Evolutionary conservation across 2,113 vertebrate genomes (phyloP), one percentile per base, ranked within the genome.

Genomic region (Phrynosoma blainvillii): DNA sequence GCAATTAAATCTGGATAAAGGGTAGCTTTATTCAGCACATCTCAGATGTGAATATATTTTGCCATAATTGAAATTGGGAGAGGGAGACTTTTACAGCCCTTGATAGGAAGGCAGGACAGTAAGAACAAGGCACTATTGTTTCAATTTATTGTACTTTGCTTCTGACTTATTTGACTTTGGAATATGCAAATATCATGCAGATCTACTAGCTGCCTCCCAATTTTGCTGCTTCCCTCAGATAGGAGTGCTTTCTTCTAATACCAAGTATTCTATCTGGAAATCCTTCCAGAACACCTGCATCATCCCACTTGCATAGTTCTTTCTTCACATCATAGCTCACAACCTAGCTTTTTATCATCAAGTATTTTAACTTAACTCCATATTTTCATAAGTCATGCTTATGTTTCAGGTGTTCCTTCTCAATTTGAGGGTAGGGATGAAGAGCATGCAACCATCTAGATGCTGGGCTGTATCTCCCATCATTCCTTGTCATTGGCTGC

Each of bases 11-110:
- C 52, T 27, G 92, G 92, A 82, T 94, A 91, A 92, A 92, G 91
- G 84, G 77, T 86, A 89, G 89, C 91, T 92, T 88, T 27, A 0
- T 4, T 56, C 0, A 8, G 82, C 0, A 25, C 89, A 74, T 9
- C 92, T 86, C 89, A 82, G 91, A 86, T 93, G 90, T 77, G 82
- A 30, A 88, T 90, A 89, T 92, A 91, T 92, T 87, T 85, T 54
- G 3, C 10, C 84, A 42, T 94, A 92, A 95, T 90, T 94, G 92
- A 93, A 96, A 95, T 52, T 86, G 90, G 78, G 94, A 77, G 85
- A 94, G 74, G 79, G 77, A 80, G 52, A 94, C 91, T 95, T 85
- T 93, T 93, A 93, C 93, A 92, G 89, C 54, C 62, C 87, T 13
- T 88, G 85, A 91, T 90, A 85, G 91, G 70, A 84, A 90, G 82